phyloP scores from a whole-genome alignment of 1,140 invertebrate genomes.

The Drosophila dunni region DNA sequence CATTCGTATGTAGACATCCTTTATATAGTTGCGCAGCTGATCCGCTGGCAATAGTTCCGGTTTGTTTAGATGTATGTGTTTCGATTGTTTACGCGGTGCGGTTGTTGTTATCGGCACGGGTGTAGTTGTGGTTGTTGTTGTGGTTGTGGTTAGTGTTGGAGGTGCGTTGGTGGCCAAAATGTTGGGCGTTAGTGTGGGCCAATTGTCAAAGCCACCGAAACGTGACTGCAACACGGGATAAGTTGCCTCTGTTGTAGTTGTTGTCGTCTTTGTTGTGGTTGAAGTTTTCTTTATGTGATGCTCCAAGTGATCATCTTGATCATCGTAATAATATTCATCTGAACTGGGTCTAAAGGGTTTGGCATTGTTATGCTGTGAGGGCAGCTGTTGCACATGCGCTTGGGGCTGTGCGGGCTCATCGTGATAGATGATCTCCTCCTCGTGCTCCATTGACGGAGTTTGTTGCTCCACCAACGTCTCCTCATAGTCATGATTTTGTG shows the following conservation, averaged over 20 bases:
- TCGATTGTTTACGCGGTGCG: slow-evolving; percentile 60
- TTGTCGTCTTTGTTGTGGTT: slow-evolving; percentile 2
- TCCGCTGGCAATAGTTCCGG: slow-evolving; percentile 75
- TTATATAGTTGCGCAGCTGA: slow-evolving; percentile 85
- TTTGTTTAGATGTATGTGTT: slow-evolving; percentile 65
- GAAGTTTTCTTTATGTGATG: not conserved
- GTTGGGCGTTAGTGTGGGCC: slow-evolving; percentile 40
- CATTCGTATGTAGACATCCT: slow-evolving; percentile 86
- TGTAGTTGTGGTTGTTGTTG: slow-evolving; percentile 43
- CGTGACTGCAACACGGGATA: slow-evolving; percentile 46
- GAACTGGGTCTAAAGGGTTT: slow-evolving; percentile 50
- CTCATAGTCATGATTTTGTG: slow-evolving; percentile 54
- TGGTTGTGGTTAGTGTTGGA: slow-evolving; percentile 31
- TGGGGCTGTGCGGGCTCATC: slow-evolving; percentile 57
- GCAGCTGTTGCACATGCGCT: slow-evolving; percentile 57
- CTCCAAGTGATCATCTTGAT: slow-evolving; percentile 30
- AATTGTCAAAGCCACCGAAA: slow-evolving; percentile 53
- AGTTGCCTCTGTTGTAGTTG: slow-evolving; percentile 32
- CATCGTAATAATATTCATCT: slow-evolving; percentile 66
- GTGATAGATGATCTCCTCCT: slow-evolving; percentile 38
- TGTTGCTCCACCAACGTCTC: slow-evolving; percentile 36
- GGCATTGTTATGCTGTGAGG: slow-evolving; percentile 29
- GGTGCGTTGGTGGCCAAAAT: slow-evolving; percentile 3
- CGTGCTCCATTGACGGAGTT: slow-evolving; percentile 33
- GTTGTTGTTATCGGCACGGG: slow-evolving; percentile 50